A percentile compares a stretch with the other conserved stretches of the same genome.
phyloP scores from a whole-genome alignment of 2,113 vertebrate species.

The Acanthisitta chloris region DNA sequence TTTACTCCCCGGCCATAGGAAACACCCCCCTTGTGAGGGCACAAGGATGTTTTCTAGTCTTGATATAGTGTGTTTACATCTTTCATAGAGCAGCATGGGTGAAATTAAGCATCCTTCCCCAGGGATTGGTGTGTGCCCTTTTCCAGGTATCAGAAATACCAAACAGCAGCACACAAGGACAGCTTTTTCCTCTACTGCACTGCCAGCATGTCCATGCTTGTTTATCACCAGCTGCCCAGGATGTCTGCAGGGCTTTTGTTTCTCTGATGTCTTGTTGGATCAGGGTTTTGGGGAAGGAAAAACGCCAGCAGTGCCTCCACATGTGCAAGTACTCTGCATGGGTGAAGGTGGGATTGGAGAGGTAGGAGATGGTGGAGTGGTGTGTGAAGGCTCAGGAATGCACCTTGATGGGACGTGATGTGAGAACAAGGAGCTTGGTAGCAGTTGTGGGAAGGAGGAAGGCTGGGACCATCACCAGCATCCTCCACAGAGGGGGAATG shows the following conservation, averaged over 20 bases:
- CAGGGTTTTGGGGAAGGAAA: neutral
- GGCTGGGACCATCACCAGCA: rapidly evolving
- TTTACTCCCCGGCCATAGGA: neutral
- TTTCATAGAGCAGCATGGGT: neutral
- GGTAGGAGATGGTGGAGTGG: rapidly evolving
- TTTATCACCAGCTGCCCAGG: neutral
- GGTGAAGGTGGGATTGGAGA: neutral
- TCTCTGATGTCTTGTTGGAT: neutral
- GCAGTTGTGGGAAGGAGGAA: neutral
- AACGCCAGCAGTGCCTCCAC: rapidly evolving
- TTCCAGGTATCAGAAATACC: neutral
- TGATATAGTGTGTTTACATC: rapidly evolving
- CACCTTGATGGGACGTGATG: neutral
- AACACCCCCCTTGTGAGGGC: rapidly evolving
- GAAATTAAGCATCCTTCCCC: neutral
- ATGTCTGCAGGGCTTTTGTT: neutral
- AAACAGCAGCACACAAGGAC: neutral
- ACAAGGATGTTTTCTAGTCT: neutral
- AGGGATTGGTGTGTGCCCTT: neutral
- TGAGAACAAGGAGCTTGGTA: neutral
- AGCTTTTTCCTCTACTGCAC: neutral
- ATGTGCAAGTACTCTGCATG: rapidly evolving
- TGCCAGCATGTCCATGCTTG: rapidly evolving
- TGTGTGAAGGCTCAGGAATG: neutral
- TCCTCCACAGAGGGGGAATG: neutral